Evolutionary conservation across 2,113 vertebrate genomes (phyloP).

Genomic region (Carollia perspicillata): DNA sequence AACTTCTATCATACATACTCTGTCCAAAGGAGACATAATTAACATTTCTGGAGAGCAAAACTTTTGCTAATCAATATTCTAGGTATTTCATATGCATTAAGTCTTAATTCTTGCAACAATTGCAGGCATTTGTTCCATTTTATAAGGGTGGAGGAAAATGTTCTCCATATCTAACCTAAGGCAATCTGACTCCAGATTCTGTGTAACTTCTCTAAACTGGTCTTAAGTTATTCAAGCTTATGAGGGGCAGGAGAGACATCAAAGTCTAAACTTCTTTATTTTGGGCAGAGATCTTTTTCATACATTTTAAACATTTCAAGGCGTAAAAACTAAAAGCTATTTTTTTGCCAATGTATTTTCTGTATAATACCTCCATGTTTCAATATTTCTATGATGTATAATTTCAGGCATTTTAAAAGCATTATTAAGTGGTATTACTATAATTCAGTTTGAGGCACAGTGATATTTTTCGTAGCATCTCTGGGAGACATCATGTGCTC

Average conservation of each 20-base stretch:
- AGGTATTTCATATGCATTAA: not conserved
- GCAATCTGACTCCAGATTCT: not conserved
- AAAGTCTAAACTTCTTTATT: not conserved
- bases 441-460: conserved; percentile 50
- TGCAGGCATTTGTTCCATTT: not conserved
- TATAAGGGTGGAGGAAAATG: accelerated
- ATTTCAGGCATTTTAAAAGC: conserved; percentile 53
- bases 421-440: conserved; percentile 56
- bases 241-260: accelerated
- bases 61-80: not conserved
- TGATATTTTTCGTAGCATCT: conserved; percentile 52
- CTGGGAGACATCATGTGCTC: conserved; percentile 51
- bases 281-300: not conserved
- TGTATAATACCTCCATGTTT: conserved; percentile 4
- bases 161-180: not conserved
- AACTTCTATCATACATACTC: not conserved
- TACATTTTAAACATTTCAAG: not conserved
- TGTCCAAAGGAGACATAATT: not conserved
- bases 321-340: not conserved
- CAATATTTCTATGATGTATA: conserved; percentile 31
- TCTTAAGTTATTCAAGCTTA: not conserved
- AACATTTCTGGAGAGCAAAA: not conserved
- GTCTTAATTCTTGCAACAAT: not conserved
- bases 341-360: not conserved
- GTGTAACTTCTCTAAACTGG: not conserved